Conservation (phyloP, 2,888 invertebrate species). For the Ischnus inquisitorius region DNA sequence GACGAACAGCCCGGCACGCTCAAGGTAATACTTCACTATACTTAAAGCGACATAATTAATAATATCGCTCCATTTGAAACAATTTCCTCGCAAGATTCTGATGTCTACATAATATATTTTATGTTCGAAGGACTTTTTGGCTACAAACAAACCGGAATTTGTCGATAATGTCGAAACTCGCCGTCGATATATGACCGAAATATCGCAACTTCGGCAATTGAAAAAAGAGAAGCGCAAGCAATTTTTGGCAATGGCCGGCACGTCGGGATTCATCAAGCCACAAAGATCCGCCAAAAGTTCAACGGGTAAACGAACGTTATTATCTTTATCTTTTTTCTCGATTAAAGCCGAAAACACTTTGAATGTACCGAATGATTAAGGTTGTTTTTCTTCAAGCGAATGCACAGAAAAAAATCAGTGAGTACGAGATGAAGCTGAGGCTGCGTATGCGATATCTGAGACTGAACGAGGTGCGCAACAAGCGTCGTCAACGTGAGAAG, state of each 20-base stretch:
- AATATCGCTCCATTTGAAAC: too few relatives aligned
- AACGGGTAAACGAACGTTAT: constrained; percentile 74
- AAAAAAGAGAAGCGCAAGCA: constrained; percentile 85
- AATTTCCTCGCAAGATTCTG: too few relatives aligned
- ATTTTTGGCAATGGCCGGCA: constrained; percentile 83
- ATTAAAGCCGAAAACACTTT: neutral
- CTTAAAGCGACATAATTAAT: neutral
- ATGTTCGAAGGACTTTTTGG: constrained; percentile 90
- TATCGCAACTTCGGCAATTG: constrained; percentile 85
- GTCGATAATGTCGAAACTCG: constrained; percentile 87
- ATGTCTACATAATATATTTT: too few relatives aligned
- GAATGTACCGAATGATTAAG: neutral
- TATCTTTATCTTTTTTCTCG: neutral
- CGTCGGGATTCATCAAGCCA: constrained; percentile 75
- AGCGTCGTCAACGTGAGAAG: constrained; percentile 86
- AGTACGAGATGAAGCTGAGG: constrained; percentile 88
- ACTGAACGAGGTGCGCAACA: constrained; percentile 90
- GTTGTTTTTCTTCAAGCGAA: constrained; percentile 68
- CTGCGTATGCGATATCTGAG: constrained; percentile 89
- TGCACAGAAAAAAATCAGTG: constrained; percentile 85
- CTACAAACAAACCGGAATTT: constrained; percentile 90
- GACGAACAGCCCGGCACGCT: constrained; percentile 71
- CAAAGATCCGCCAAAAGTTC: constrained; percentile 71
- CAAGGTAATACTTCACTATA: constrained; percentile 71
- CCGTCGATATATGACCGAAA: constrained; percentile 85